Base-by-base conservation (phyloP, 2,888 invertebrate genomes). In the Eudemis profundana region DNA sequence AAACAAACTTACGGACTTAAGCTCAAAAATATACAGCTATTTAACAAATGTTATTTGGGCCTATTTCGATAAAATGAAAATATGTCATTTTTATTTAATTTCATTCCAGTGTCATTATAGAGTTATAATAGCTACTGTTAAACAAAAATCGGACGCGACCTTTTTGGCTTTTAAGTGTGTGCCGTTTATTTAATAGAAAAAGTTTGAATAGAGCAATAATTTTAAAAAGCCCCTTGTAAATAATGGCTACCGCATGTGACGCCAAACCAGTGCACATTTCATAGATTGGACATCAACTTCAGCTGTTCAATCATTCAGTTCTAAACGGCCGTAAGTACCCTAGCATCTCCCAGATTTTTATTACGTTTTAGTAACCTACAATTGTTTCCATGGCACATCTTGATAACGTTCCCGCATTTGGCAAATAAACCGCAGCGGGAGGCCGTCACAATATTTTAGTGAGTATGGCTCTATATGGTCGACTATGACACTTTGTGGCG, bases 401-500 rank as follows among this genome's bases (percentile, higher is more conserved):
- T 83, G 90, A 91, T 91, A 90, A 88, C 82, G 78, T 76, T 82
- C 90, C 90, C 91, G 88, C 90, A 92, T 90, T 90, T 89, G 89
- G 87, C 90, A 90, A 91, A 91, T 87, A 85, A 76, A 82, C 84
- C 90, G 70, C 91, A 83, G 90, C 89, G 84, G 90, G 92, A 79
- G 47, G 88, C 90, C 90, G 83, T 92, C 91, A 92, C 86, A 92
- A 92, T 92, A 92, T 92, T 92, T 90, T 86, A 87, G 84, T 89
- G 84, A 85, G 82, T 81, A 85, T 80, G 77, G 75, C 81, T 87
- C 85, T 83, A 77, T 79, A 77, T 81, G 81, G 82, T 78, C 75
- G 71, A 67, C 77, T 76, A 78, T 79, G 76, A 73, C 70, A 68
- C 77, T 85, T 75, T 72, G 65, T 69, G 42, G 49, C 17, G 67